Percentiles rank a stretch among this genome's conserved stretches.
Conservation (phyloP, 2,888 invertebrate genomes). For the Rhamnusium bicolor region DNA sequence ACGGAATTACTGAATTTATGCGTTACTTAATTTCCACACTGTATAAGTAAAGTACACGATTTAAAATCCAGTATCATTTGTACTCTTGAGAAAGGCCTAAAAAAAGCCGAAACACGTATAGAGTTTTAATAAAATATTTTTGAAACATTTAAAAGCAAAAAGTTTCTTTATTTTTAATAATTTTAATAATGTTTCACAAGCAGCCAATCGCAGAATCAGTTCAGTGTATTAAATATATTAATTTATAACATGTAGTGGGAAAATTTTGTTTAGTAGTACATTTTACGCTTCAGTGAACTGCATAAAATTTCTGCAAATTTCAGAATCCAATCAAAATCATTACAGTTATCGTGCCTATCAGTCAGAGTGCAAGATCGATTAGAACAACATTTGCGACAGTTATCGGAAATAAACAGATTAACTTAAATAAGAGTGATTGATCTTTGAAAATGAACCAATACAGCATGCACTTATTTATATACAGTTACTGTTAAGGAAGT, state of each 20-base stretch:
- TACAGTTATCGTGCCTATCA: background rate
- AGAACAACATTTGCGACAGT: background rate
- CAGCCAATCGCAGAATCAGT: no score
- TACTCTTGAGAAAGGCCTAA: no score
- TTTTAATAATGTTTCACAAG: no score
- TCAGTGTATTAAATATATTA: background rate
- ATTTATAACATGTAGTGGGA: background rate
- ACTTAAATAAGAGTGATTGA: background rate
- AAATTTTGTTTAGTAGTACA: background rate
- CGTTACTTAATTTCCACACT: no score
- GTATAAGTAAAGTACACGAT: no score
- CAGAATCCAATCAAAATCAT: background rate
- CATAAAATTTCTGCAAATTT: background rate
- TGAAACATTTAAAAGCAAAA: no score
- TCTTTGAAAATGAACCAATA: background rate
- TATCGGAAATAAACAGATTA: conserved; percentile 4
- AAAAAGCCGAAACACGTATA: no score
- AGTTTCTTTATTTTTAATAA: no score
- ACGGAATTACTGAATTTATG: no score
- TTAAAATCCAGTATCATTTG: no score
- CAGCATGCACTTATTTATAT: background rate
- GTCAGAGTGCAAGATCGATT: background rate
- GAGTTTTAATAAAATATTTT: no score
- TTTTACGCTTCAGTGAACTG: background rate
- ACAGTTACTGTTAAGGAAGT: no score